These are phyloP conservation scores for Potamarius usumacintae DNA, from an alignment of 2,113 vertebrate genomes.

Conservation along the genomic window DNA sequence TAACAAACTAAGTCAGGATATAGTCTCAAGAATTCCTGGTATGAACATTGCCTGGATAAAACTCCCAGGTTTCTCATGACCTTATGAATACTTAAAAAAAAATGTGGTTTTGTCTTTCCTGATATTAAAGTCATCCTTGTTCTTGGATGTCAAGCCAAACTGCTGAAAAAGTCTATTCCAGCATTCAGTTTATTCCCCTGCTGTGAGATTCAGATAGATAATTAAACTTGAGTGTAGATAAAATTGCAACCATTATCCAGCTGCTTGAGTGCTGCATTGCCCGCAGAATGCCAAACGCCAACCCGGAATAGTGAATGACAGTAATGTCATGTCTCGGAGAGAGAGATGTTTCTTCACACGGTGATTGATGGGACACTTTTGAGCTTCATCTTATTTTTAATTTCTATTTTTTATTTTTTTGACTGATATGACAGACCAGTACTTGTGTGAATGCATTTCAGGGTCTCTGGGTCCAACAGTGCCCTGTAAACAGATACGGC, in stretches of 20 bases:
- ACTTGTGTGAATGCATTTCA: not conserved
- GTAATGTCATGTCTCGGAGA: too few relatives aligned
- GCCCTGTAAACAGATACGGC: constrained; percentile 31
- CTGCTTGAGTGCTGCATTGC: constrained; percentile 4
- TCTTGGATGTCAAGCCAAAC: not conserved
- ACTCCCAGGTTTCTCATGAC: not conserved
- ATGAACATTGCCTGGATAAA: constrained; percentile 12
- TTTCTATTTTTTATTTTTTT: not conserved
- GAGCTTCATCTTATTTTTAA: not conserved
- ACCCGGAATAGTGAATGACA: not conserved
- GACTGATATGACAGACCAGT: not conserved
- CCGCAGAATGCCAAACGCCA: not conserved
- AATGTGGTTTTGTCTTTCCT: not conserved
- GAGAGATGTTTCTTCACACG: not conserved
- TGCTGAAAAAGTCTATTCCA: not conserved
- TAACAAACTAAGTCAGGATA: not conserved
- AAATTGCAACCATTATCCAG: not conserved
- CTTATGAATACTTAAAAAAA: not conserved
- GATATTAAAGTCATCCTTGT: not conserved
- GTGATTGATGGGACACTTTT: not conserved
- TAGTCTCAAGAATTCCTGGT: constrained; percentile 32
- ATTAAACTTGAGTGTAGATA: constrained; percentile 16
- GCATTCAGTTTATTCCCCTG: not conserved
- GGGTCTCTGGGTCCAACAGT: not conserved
- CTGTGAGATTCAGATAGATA: not conserved